Base-by-base conservation (phyloP, 2,888 invertebrate species). In the Meiosimyza decipiens region DNA sequence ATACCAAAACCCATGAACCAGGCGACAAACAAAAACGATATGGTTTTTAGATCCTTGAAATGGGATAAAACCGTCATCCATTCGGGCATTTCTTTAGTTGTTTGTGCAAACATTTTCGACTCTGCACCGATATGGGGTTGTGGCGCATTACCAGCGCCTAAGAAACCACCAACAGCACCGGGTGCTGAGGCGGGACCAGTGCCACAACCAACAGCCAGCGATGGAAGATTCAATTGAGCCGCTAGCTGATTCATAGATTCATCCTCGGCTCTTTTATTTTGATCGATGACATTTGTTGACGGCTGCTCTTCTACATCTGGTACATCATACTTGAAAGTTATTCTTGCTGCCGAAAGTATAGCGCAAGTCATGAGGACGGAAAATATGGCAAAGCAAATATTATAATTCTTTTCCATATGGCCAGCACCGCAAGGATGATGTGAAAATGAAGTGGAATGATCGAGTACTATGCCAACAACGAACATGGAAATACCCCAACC, bases 1-100 rank as follows among this genome's bases (percentile, higher is more conserved):
- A 99, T 98, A 71, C 99, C 99, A 84, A 98, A 97, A 71, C 99
- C 99, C 97, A 99, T 98, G 88, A 96, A 98, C 97, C 98, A 98
- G 65, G 98, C 96, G 50, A 98, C 96, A 86, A 98, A 95, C 65
- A 99, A 90, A 86, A 98, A 96, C 1, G 96, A 95, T 15, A 94
- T 94, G 77, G 97, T 96, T 86, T 96, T 96, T 71, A 96, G 88
- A 85, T 95, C 94, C 82, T 94, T 95, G 87, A 97, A 96, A 83
- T 97, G 94, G 76, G 93, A 92, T 79, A 98, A 88, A 69, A 98
- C 97, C 1, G 95, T 93, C 80, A 97, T 90, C 97, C 97, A 98
- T 88, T 97, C 95, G 7, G 96, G 96, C 88, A 97, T 92, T 88
- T 95, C 93, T 75, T 94, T 90, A 60, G 94, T 95, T 63, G 95